A percentile compares a stretch with the other conserved stretches of the same genome.
phyloP scores from a whole-genome alignment of 2,888 invertebrate genomes.

The Cylindroiulus punctatus region DNA sequence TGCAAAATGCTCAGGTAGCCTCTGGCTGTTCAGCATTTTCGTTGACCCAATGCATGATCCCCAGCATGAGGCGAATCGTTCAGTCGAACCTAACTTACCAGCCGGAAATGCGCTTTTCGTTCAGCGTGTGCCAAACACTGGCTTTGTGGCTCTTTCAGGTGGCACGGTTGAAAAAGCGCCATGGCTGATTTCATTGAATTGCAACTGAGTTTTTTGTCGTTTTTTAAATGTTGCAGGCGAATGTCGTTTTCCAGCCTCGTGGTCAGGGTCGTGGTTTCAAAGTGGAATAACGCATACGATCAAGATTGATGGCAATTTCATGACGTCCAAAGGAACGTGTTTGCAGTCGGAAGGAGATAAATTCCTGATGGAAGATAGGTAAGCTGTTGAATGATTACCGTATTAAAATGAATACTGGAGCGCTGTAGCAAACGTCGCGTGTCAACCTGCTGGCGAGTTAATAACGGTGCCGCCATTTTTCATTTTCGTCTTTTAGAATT shows the following conservation, averaged over 20 bases:
- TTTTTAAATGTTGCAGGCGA: constrained; percentile 51
- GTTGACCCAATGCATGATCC: neutral
- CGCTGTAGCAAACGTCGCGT: neutral
- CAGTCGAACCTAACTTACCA: neutral
- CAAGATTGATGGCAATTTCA: constrained; percentile 53
- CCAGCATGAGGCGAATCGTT: neutral
- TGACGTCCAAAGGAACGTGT: constrained; percentile 55
- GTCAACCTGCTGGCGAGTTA: neutral
- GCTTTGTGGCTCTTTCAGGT: neutral
- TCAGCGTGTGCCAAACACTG: neutral
- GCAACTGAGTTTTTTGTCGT: constrained; percentile 32
- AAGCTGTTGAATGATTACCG: constrained; percentile 44
- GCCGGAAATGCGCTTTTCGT: neutral
- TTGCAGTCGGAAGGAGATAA: constrained; percentile 53
- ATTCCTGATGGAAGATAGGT: constrained; percentile 55
- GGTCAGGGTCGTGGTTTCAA: constrained; percentile 54
- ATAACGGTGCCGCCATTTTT: neutral
- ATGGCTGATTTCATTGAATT: constrained; percentile 2
- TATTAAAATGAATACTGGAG: constrained; percentile 2
- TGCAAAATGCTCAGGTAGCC: neutral
- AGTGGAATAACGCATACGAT: constrained; percentile 53
- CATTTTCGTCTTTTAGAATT: neutral
- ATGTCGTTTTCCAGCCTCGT: constrained; percentile 50
- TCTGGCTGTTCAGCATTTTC: neutral
- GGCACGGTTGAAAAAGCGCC: neutral